phyloP scores from a whole-genome alignment of 92 coral and sea anemone genomes.

The Desmophyllum pertusum region DNA sequence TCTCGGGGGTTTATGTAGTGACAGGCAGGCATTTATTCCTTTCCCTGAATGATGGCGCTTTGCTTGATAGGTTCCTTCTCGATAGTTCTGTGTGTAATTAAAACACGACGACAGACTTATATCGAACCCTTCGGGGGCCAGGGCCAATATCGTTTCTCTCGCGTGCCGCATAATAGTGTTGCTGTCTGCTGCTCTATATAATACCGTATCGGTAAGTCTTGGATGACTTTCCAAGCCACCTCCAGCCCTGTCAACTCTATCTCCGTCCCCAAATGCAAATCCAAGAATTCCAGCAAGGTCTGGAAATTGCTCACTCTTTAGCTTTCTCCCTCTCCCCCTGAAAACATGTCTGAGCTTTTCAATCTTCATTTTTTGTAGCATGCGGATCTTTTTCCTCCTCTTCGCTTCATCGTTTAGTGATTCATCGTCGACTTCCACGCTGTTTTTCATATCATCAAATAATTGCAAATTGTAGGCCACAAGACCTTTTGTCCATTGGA shows the following conservation, averaged over 20 bases:
- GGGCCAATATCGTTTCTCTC: slow-evolving; percentile 50
- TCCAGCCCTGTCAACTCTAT: slow-evolving; percentile 38
- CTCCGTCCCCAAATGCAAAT: slow-evolving; percentile 60
- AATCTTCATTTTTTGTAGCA: slow-evolving; percentile 48
- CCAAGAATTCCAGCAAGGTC: slow-evolving; percentile 63
- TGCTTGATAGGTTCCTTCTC: slow-evolving; percentile 66
- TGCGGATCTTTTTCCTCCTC: slow-evolving; percentile 13
- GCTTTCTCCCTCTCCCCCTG: slow-evolving; percentile 55
- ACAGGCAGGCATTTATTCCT: slow-evolving; percentile 60
- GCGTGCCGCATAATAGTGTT: slow-evolving; percentile 60
- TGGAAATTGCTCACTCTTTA: slow-evolving; percentile 61
- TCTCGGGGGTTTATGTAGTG: slow-evolving; percentile 71
- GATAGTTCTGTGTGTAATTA: slow-evolving; percentile 67
- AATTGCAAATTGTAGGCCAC: slow-evolving; percentile 5
- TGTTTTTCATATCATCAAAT: slow-evolving; percentile 25
- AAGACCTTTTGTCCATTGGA: slow-evolving; percentile 14
- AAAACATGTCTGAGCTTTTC: slow-evolving; percentile 52
- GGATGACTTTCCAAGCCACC: slow-evolving; percentile 78
- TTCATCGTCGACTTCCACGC: neutral
- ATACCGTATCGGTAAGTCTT: slow-evolving; percentile 60
- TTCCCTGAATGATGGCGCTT: slow-evolving; percentile 69
- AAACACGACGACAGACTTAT: slow-evolving; percentile 61
- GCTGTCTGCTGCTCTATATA: slow-evolving; percentile 59
- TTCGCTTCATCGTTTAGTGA: neutral
- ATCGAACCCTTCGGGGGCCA: slow-evolving; percentile 57